Base-by-base conservation (phyloP, 1,140 invertebrate genomes). In the Popillia japonica region DNA sequence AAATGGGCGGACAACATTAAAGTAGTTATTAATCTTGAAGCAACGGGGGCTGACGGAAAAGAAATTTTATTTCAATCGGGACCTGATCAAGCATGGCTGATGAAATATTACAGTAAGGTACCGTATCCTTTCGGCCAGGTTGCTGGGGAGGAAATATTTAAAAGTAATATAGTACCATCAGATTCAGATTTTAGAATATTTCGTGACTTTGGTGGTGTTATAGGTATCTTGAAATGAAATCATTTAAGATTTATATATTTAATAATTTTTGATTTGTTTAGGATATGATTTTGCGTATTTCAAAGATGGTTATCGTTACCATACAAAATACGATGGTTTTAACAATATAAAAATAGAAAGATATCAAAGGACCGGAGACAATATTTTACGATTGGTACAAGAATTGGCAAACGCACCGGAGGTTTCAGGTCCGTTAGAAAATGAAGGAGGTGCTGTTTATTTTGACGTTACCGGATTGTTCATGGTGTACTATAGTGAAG, bases 111-210 rank as follows among this genome's bases (percentile, higher is more conserved):
- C 8, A 87, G 89, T 22, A 84, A 88, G 6, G 91, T 89, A 3
- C 85, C 88, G 0, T 88, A 91, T 85, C 93, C 95, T 2, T 91
- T 89, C 86, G 93, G 90, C 0, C 90, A 90, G 77, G 89, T 91
- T 17, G 82, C 92, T 7, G 94, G 90, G 0, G 94, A 96, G 86
- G 94, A 96, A 87, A 86, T 96, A 3, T 96, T 95, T 87, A 90
- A 93, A 78, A 89, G 88, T 61, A 93, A 93, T 2, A 78, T 94
- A 0, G 90, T 95, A 79, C 94, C 93, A 1, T 93, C 92, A 0
- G 94, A 95, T 84, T 95, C 94, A 0, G 94, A 96, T 87, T 95
- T 93, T 85, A 87, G 94, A 82, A 92, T 96, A 78, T 96, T 94
- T 85, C 86, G 92, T 73, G 90, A 94, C 83, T 91, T 90, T 84